Evolutionary conservation across 2,888 invertebrate species (phyloP).

Genomic region (Drosophila tripunctata): DNA sequence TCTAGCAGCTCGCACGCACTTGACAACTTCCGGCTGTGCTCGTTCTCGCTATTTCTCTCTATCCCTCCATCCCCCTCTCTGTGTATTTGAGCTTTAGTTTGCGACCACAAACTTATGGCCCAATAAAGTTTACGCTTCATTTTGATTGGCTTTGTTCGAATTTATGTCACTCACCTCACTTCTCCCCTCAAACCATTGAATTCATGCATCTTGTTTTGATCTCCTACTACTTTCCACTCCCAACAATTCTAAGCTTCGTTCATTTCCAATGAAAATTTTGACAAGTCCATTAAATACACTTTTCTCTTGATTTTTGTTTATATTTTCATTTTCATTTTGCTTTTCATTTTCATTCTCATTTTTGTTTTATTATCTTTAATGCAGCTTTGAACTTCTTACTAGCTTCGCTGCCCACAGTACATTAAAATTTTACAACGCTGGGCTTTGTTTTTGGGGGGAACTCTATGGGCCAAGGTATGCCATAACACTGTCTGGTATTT

Average conservation of each 20-base stretch:
- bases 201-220: background rate
- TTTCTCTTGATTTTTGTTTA: background rate
- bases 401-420: background rate
- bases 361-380: background rate
- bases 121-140: constrained; percentile 55
- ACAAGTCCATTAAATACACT: constrained; percentile 15
- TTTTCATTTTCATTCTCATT: too few species aligned
- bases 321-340: too few species aligned
- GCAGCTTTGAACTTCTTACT: constrained; percentile 3
- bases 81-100: constrained; percentile 64
- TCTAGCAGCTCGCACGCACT: constrained; percentile 39
- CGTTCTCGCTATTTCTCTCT: background rate
- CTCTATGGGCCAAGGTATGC: too few species aligned
- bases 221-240: background rate
- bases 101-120: constrained; percentile 61
- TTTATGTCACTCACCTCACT: background rate
- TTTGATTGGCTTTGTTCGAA: constrained; percentile 54
- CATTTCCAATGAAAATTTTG: constrained; percentile 12
- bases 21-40: constrained; percentile 55
- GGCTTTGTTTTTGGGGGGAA: background rate
- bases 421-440: constrained; percentile 5
- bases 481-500: background rate
- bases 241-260: background rate
- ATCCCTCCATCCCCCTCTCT: background rate
- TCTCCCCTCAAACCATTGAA: too few species aligned